Conservation (phyloP, 2,797 vertebrate species). For the Telmatherina bonti region DNA sequence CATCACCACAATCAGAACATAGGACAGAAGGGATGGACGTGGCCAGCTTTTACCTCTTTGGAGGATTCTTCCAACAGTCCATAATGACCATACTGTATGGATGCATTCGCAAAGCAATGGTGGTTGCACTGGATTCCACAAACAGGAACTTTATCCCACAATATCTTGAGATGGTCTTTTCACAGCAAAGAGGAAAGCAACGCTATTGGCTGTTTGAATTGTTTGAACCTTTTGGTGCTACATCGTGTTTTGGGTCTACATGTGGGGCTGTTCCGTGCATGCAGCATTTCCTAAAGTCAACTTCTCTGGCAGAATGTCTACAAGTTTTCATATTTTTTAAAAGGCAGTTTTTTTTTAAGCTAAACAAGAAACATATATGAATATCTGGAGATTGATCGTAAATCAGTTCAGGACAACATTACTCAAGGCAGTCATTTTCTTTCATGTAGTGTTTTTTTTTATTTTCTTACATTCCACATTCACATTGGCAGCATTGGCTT, state of each 20-base stretch:
- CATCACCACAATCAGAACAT: constrained; percentile 84
- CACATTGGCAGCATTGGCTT: constrained; percentile 39
- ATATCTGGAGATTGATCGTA: too few species aligned
- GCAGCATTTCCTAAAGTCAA: constrained; percentile 68
- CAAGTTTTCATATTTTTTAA: constrained; percentile 42
- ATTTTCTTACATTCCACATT: constrained; percentile 57
- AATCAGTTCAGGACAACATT: constrained; percentile 53
- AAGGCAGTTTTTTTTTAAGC: constrained; percentile 65
- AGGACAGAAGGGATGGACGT: constrained; percentile 61
- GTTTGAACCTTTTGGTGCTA: constrained; percentile 91
- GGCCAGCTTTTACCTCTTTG: constrained; percentile 79
- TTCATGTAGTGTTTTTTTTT: constrained; percentile 27
- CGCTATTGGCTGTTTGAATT: constrained; percentile 82
- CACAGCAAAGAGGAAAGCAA: constrained; percentile 69
- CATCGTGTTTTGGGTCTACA: constrained; percentile 75
- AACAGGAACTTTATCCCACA: constrained; percentile 77
- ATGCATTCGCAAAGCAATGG: constrained; percentile 84
- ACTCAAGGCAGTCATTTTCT: constrained; percentile 48
- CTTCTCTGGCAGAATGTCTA: constrained; percentile 51
- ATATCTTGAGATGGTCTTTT: constrained; percentile 77
- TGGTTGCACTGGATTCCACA: constrained; percentile 89
- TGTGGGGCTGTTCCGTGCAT: constrained; percentile 74
- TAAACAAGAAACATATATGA: constrained; percentile 65
- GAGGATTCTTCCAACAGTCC: constrained; percentile 74
- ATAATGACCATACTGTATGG: constrained; percentile 73